A percentile compares a stretch with the other conserved stretches of the same genome.
Conservation (phyloP, 2,888 invertebrate species). For the Epistrophella euchroma region DNA sequence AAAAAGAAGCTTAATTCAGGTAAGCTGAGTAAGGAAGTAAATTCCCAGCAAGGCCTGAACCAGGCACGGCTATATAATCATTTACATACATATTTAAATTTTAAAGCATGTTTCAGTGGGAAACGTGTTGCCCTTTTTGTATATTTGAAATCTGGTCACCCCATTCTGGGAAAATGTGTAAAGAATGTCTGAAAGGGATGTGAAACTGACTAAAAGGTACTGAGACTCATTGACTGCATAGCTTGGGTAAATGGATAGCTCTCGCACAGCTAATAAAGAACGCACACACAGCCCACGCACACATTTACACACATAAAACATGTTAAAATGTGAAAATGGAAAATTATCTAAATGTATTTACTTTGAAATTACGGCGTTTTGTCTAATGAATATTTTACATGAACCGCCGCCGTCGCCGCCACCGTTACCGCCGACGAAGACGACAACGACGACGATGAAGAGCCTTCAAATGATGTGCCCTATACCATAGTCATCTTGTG, state of each 20-base stretch:
- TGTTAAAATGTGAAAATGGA: constrained; percentile 70
- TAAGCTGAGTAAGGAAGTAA: too few species aligned
- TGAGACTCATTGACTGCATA: constrained; percentile 52
- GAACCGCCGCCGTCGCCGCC: constrained; percentile 18
- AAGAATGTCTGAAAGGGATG: constrained; percentile 44
- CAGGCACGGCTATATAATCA: too few species aligned
- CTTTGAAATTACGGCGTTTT: constrained; percentile 72
- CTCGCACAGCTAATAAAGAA: constrained; percentile 65
- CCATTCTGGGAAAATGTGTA: constrained; percentile 20
- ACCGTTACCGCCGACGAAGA: not conserved
- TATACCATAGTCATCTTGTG: constrained; percentile 22
- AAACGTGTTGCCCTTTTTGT: not conserved
- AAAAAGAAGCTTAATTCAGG: too few species aligned
- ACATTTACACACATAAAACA: constrained; percentile 40
- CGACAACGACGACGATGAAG: not conserved
- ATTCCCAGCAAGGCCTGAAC: too few species aligned
- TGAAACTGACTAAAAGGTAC: constrained; percentile 50
- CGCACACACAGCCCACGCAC: constrained; percentile 58
- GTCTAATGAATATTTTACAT: constrained; percentile 74
- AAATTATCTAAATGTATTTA: constrained; percentile 76
- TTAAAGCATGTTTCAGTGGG: too few species aligned
- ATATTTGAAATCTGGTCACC: constrained; percentile 2
- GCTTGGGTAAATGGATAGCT: constrained; percentile 30
- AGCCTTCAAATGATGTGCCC: constrained; percentile 17
- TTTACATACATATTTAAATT: too few species aligned